These are phyloP conservation scores for Xenopus petersii DNA, from an alignment of 2,797 vertebrate genomes.

Conservation along the genomic window DNA sequence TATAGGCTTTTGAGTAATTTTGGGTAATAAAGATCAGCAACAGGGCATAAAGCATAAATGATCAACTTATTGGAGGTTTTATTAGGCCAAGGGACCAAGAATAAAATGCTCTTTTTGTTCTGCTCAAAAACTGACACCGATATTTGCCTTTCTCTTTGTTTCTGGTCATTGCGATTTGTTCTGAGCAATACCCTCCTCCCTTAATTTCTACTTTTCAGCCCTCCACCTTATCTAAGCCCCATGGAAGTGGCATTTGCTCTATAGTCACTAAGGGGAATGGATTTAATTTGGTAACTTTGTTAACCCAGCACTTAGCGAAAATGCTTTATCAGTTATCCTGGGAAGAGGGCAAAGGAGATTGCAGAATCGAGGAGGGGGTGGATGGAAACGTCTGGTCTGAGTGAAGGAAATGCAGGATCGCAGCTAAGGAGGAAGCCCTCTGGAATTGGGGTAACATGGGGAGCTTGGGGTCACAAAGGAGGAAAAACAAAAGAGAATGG, in stretches of 20 bases:
- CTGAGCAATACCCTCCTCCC: not conserved
- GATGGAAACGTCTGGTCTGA: not conserved
- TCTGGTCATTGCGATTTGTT: no score
- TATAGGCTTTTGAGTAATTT: no score
- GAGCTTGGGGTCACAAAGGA: not conserved
- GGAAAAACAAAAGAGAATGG: no score
- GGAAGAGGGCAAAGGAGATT: slow-evolving; percentile 14
- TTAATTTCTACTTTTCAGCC: not conserved
- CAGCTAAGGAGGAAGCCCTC: not conserved
- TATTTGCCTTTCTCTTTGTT: no score
- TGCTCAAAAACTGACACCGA: no score
- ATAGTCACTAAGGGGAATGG: slow-evolving; percentile 30
- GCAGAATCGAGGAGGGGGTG: not conserved
- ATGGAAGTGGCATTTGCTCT: slow-evolving; percentile 15
- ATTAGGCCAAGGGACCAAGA: no score
- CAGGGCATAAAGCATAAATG: no score
- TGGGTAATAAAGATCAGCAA: no score
- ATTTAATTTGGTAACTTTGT: slow-evolving; percentile 43
- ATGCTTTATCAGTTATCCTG: slow-evolving; percentile 43
- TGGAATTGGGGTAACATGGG: not conserved
- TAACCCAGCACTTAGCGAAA: slow-evolving; percentile 40
- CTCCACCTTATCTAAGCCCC: not conserved
- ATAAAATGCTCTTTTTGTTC: no score
- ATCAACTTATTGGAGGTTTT: no score
- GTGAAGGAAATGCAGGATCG: not conserved